Conservation (phyloP, 2,113 vertebrate species). For the Oncorhynchus gorbuscha region DNA sequence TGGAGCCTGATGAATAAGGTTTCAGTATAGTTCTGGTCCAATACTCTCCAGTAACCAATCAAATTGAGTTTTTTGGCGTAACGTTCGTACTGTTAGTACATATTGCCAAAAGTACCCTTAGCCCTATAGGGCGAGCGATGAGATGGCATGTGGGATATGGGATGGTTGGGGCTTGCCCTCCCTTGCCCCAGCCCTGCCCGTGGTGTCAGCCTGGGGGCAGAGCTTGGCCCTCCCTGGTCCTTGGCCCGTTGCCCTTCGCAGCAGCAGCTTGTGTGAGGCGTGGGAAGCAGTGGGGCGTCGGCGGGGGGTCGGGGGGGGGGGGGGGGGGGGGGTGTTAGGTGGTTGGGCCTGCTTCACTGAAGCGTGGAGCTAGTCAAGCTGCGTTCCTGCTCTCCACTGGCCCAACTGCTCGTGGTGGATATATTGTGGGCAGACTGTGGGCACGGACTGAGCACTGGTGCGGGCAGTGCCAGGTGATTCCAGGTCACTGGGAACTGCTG, state of each 20-base stretch:
- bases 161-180: background rate
- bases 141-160: background rate
- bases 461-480: slow-evolving; percentile 46
- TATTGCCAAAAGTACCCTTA: too few relatives aligned
- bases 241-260: too few relatives aligned
- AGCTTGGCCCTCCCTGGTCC: background rate
- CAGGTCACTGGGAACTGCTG: slow-evolving; percentile 42
- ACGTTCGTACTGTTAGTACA: too few relatives aligned
- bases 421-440: too few relatives aligned
- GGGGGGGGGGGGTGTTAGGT: background rate
- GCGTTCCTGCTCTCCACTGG: background rate
- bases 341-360: slow-evolving; percentile 20
- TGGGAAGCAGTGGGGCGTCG: background rate
- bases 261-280: background rate
- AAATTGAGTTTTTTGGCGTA: background rate
- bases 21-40: background rate
- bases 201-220: background rate
- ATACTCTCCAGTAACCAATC: background rate
- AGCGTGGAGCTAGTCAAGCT: background rate
- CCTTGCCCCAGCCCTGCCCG: background rate
- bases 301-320: background rate
- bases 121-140: background rate
- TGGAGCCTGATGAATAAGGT: background rate
- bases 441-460: background rate
- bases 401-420: background rate